phyloP scores from a whole-genome alignment of 1,140 invertebrate genomes.

The Meloidogyne chitwoodi region DNA sequence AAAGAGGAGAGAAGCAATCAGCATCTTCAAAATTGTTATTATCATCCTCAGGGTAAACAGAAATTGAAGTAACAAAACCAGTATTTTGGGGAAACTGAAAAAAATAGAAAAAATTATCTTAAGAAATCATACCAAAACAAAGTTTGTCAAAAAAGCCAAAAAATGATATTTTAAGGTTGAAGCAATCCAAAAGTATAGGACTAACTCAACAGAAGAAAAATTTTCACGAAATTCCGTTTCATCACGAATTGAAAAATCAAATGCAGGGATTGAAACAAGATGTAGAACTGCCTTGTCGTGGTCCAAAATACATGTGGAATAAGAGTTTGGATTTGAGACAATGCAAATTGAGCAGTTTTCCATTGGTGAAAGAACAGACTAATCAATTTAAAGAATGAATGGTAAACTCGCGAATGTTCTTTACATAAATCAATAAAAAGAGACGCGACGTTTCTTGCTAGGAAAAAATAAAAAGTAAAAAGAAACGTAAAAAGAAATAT shows the following conservation, averaged over 20 bases:
- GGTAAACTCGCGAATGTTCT: too few species aligned
- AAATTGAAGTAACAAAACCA: neutral
- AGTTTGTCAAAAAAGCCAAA: neutral
- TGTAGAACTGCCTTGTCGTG: neutral
- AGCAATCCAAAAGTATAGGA: neutral
- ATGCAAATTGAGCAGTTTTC: neutral
- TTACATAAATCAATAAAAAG: too few species aligned
- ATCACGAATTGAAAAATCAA: slow-evolving; percentile 3
- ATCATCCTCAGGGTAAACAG: neutral
- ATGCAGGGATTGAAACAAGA: neutral
- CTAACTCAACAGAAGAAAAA: neutral
- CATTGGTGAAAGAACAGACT: neutral
- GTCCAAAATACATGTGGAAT: slow-evolving; percentile 3
- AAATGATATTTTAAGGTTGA: neutral
- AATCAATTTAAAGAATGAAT: too few species aligned
- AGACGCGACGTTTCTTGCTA: too few species aligned
- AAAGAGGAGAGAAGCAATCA: neutral
- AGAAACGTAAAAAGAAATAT: too few species aligned
- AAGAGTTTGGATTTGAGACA: neutral
- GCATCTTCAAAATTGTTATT: neutral
- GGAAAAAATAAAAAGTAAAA: too few species aligned
- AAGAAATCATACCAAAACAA: slow-evolving; percentile 6
- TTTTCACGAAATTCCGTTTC: slow-evolving; percentile 2
- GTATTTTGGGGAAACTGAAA: slow-evolving; percentile 21
- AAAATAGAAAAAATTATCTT: neutral